Percentiles rank a stretch among this genome's conserved stretches.
phyloP scores from a whole-genome alignment of 2,888 invertebrate species.

The Elmis aenea region DNA sequence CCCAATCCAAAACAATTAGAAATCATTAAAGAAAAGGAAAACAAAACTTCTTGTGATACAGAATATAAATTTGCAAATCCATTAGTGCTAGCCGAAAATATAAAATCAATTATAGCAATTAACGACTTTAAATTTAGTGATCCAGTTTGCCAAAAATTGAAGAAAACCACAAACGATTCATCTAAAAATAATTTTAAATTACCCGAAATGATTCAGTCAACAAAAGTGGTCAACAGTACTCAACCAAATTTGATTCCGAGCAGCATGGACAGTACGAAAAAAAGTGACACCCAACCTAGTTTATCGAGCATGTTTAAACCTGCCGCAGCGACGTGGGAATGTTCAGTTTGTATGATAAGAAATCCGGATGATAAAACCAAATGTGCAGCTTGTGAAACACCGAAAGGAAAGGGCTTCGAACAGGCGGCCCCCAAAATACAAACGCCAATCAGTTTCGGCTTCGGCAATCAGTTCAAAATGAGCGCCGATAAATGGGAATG shows the following conservation, averaged over 20 bases:
- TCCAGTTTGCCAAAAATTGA: constrained; percentile 44
- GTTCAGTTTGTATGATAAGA: constrained; percentile 57
- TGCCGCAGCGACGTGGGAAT: constrained; percentile 59
- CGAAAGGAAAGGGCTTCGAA: constrained; percentile 29
- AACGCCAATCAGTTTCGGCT: constrained; percentile 44
- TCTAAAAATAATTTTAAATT: constrained; percentile 2
- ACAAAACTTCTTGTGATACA: not conserved
- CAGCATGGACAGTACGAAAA: not conserved
- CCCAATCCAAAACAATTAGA: too few species aligned
- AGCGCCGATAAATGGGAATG: constrained; percentile 53
- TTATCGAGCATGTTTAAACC: constrained; percentile 49
- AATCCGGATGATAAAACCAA: constrained; percentile 48
- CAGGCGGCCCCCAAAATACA: constrained; percentile 6
- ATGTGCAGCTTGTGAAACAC: constrained; percentile 54
- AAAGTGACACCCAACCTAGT: constrained; percentile 2
- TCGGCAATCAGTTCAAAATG: constrained; percentile 30
- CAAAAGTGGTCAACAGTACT: too few species aligned
- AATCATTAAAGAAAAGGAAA: not conserved
- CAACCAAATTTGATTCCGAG: not conserved
- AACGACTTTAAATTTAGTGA: constrained; percentile 56
- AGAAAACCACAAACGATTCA: constrained; percentile 11
- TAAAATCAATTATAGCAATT: constrained; percentile 46
- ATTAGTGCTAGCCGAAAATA: constrained; percentile 43
- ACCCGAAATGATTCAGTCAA: not conserved
- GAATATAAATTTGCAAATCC: constrained; percentile 51